These are phyloP conservation scores for Squalus acanthias DNA, from an alignment of 2,797 vertebrate species.

Conservation along the genomic window DNA sequence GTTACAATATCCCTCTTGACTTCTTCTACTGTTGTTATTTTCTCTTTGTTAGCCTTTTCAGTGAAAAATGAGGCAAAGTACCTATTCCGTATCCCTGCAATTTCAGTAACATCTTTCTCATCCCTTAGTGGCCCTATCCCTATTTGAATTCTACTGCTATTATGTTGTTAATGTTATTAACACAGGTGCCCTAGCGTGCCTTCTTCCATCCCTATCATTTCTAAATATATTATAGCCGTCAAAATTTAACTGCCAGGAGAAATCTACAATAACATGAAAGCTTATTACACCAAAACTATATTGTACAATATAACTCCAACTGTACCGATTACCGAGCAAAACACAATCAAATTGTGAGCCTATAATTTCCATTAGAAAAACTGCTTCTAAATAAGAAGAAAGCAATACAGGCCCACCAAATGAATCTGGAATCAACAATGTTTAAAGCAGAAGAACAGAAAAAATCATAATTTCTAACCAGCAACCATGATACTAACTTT, in stretches of 20 bases:
- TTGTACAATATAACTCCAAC: not conserved
- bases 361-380: not conserved
- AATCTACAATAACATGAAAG: not conserved
- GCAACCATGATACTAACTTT: not conserved
- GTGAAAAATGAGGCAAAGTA: not conserved
- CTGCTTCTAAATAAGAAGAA: not conserved
- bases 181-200: not conserved
- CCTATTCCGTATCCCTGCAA: not conserved
- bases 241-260: not conserved
- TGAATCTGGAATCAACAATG: not conserved
- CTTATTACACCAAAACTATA: not conserved
- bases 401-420: not conserved
- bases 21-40: not conserved
- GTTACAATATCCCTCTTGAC: not conserved
- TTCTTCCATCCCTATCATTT: not conserved
- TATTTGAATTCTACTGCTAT: not conserved
- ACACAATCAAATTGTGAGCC: not conserved
- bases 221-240: not conserved
- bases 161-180: not conserved
- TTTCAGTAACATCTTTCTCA: not conserved
- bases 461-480: not conserved
- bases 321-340: not conserved
- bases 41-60: not conserved
- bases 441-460: not conserved
- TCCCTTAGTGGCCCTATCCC: not conserved